A percentile compares a stretch with the other conserved stretches of the same genome.
Evolutionary conservation across 1,140 invertebrate species (phyloP).

Genomic region (Onthophagus taurus): DNA sequence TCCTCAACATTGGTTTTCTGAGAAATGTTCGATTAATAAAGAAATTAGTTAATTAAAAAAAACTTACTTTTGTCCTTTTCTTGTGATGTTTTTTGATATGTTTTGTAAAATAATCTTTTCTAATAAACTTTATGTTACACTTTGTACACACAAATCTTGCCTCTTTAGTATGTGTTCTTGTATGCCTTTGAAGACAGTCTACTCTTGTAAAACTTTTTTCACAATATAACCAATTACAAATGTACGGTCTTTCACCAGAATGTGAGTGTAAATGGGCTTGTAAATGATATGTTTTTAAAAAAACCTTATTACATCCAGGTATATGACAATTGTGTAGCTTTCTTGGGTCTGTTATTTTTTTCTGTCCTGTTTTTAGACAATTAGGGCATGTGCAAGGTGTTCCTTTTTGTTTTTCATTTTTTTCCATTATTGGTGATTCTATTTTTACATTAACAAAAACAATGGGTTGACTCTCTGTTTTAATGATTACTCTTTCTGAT

Average conservation of each 20-base stretch:
- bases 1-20: too few species aligned
- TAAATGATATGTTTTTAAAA: slow-evolving; percentile 92
- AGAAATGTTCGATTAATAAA: too few species aligned
- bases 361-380: slow-evolving; percentile 77
- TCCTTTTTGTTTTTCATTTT: slow-evolving; percentile 39
- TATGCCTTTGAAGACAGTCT: slow-evolving; percentile 87
- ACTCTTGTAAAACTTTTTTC: slow-evolving; percentile 88
- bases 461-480: slow-evolving; percentile 38
- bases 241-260: slow-evolving; percentile 76
- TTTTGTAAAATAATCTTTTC: slow-evolving; percentile 79
- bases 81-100: slow-evolving; percentile 80
- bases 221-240: slow-evolving; percentile 75
- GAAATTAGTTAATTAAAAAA: too few species aligned
- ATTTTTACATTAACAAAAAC: slow-evolving; percentile 30
- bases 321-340: slow-evolving; percentile 95
- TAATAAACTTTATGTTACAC: slow-evolving; percentile 80
- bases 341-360: slow-evolving; percentile 50
- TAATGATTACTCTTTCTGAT: slow-evolving; percentile 30
- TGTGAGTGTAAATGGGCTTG: slow-evolving; percentile 77
- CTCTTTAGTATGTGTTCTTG: slow-evolving; percentile 83
- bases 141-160: slow-evolving; percentile 78
- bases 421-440: slow-evolving; percentile 25
- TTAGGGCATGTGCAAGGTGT: slow-evolving; percentile 96
- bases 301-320: slow-evolving; percentile 92
- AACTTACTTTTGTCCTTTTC: slow-evolving; percentile 54